Conservation (phyloP, 2,797 vertebrate species). For the Lates japonicus region DNA sequence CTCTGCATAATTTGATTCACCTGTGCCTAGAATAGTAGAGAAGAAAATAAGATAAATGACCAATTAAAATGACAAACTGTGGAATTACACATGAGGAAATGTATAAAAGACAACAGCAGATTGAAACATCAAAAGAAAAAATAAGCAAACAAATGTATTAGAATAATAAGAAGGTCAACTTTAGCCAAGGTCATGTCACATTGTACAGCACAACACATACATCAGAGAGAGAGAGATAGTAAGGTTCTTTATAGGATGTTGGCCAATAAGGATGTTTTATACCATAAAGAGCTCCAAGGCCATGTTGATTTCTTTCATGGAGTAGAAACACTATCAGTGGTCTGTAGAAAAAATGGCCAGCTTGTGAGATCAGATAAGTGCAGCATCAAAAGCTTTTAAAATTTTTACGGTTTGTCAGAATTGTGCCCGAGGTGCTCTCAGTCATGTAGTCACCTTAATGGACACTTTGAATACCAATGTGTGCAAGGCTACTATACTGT, state of each 20-base stretch:
- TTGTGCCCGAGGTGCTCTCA: slow-evolving; percentile 52
- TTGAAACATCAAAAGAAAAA: no score
- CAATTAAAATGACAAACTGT: neutral
- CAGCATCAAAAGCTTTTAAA: slow-evolving; percentile 69
- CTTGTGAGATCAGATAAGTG: slow-evolving; percentile 63
- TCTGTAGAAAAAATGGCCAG: slow-evolving; percentile 60
- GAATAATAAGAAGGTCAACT: slow-evolving; percentile 3
- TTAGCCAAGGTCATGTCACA: neutral
- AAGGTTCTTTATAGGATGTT: slow-evolving; percentile 77
- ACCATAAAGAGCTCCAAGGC: slow-evolving; percentile 80
- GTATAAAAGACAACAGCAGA: neutral
- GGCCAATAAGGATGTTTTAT: slow-evolving; percentile 79
- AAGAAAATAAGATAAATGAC: neutral
- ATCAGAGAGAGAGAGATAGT: slow-evolving; percentile 49
- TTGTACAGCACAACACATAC: neutral
- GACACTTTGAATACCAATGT: slow-evolving; percentile 48
- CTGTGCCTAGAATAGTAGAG: neutral
- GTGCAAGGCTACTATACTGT: slow-evolving; percentile 48
- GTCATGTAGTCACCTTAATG: slow-evolving; percentile 59
- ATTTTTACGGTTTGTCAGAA: slow-evolving; percentile 63
- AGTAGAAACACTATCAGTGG: slow-evolving; percentile 56
- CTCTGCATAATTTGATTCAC: neutral
- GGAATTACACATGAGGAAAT: neutral
- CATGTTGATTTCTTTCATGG: slow-evolving; percentile 67
- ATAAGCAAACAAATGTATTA: neutral